A percentile compares a stretch with the other conserved stretches of the same genome.
These are phyloP conservation scores for Chymomyza costata DNA, from an alignment of 1,140 invertebrate genomes.

Conservation along the genomic window DNA sequence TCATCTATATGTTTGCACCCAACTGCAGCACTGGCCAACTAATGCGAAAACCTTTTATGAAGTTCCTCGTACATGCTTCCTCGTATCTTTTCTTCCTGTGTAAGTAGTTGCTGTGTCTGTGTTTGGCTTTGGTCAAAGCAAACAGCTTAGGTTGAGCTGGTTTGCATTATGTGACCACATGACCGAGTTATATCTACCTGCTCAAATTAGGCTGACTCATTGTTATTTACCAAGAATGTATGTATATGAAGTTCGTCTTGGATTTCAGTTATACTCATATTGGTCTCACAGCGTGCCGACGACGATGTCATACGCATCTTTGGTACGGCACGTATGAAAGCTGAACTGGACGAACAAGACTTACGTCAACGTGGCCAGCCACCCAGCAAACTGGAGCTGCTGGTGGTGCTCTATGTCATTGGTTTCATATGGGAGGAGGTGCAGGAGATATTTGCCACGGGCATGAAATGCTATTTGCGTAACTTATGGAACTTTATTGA, in stretches of 20 bases:
- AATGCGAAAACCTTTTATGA: slow-evolving; percentile 94
- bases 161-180: too few species aligned
- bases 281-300: slow-evolving; percentile 91
- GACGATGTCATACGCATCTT: slow-evolving; percentile 84
- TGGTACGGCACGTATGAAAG: slow-evolving; percentile 81
- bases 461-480: slow-evolving; percentile 87
- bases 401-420: slow-evolving; percentile 86
- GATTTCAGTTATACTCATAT: slow-evolving; percentile 85
- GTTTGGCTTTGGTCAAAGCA: slow-evolving; percentile 1
- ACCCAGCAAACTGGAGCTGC: slow-evolving; percentile 85
- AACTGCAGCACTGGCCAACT: slow-evolving; percentile 84
- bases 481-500: slow-evolving; percentile 99
- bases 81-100: slow-evolving; percentile 94
- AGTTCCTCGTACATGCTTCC: slow-evolving; percentile 93
- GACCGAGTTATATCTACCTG: slow-evolving; percentile 1
- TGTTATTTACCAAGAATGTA: slow-evolving; percentile 25
- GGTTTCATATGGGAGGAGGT: slow-evolving; percentile 95
- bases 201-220: slow-evolving; percentile 9
- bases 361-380: slow-evolving; percentile 85
- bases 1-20: slow-evolving; percentile 87
- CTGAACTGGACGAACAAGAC: slow-evolving; percentile 78
- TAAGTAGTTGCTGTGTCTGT: too few species aligned
- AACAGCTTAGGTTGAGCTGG: slow-evolving; percentile 1
- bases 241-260: too few species aligned
- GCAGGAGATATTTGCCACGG: slow-evolving; percentile 90